Evolutionary conservation across 2,113 vertebrate species (phyloP), one percentile per base, ranked within the genome.

Genomic region (Entomyzon cyanotis): DNA sequence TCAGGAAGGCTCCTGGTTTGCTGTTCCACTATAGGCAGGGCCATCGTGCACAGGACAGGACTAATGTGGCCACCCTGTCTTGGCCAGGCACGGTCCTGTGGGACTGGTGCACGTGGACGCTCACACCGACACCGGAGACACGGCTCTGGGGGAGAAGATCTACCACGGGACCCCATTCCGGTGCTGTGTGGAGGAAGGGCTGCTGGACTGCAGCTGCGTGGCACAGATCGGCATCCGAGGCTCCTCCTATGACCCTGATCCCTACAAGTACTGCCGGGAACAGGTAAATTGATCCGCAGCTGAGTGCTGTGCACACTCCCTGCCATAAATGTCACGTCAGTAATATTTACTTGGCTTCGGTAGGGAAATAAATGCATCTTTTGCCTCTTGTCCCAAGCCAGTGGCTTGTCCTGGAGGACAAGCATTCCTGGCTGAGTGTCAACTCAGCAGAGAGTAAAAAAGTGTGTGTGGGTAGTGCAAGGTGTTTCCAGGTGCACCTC

Each of bases 71-170:
- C 10, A 4, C 39, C 56, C 5, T 74, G 35, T 60, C 28, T 5
- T 3, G 4, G 2, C 8, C 94, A 99, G 99, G 88, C 94, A 99
- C 1, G 99, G 99, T 18, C 98, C 99, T 0, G 93, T 99, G 92
- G 99, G 99, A 6, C 97, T 99, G 96, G 94, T 99, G 82, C 99
- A 99, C 0, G 98, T 99, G 90, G 99, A 99, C 0, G 99, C 99
- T 35, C 99, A 99, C 85, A 97, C 97, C 0, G 99, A 99, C 97
- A 99, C 98, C 0, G 95, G 97, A 0, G 98, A 99, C 71, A 27
- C 56, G 17, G 94, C 98, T 5, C 94, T 99, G 80, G 99, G 99
- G 24, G 99, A 99, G 97, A 98, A 97, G 97, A 98, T 99, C 41
- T 98, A 97, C 44, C 99, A 99, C 0, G 99, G 99, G 63, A 98